Evolutionary conservation across 2,113 vertebrate genomes (phyloP), one percentile per base, ranked within the genome.

Genomic region (Merops nubicus): DNA sequence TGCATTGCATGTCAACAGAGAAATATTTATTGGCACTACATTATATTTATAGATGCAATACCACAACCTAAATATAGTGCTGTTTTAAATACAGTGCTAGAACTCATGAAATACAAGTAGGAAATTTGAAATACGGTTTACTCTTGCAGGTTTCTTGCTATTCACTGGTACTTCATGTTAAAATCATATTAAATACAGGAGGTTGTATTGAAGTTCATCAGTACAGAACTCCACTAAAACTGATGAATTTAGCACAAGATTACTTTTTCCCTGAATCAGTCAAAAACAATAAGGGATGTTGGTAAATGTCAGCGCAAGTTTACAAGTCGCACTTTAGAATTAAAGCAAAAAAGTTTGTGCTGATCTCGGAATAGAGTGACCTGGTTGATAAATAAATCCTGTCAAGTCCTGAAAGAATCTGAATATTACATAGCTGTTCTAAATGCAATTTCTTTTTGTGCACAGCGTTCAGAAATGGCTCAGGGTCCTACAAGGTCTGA

Each of bases 1-100:
- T 93, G 36, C 64, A 64, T 3, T 93, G 21, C 38, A 21, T 63
- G 34, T 86, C 93, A 88, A 45, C 83, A 81, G n/a, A 86, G 72
- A 53, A 96, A 84, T 94, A 93, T 93, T 96, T 95, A 95, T 68
- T 91, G 68, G 42, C 48, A 25, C 69, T 89, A 26, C 33, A 9
- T 43, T 92, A 34, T 79, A 64, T 89, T 95, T 88, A 65, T 84
- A 92, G 64, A 51, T 92, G 83, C 21, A 86, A 56, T 63, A 43
- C 20, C 21, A 45, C 11, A 3, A 17, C 38, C 69, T 79, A 79
- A 91, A 79, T 36, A 75, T 17, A 33, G 43, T 43, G 21, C 9
- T 29, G 60, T 72, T 77, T 94, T 84, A 94, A 96, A 75, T 63
- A 31, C 85, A 67, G 85, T 75, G 72, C 75, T 92, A 43, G 68